Evolutionary conservation across 2,888 invertebrate genomes (phyloP).

Genomic region (Chironomus tentans): DNA sequence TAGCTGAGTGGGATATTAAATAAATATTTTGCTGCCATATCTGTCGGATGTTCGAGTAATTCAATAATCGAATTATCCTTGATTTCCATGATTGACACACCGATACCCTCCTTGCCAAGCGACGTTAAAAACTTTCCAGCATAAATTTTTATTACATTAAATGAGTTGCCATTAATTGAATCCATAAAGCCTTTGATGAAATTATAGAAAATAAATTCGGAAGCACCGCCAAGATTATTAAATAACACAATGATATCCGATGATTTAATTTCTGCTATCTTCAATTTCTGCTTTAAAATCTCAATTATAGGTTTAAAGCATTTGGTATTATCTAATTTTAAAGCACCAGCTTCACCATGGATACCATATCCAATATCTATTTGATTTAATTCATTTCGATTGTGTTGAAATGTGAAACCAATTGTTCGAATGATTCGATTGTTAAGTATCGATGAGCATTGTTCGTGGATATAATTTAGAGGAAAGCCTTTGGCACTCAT

Average conservation of each 20-base stretch:
- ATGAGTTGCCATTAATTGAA: constrained; percentile 28
- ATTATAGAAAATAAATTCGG: constrained; percentile 45
- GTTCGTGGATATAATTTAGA: constrained; percentile 48
- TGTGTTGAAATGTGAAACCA: constrained; percentile 33
- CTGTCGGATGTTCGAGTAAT: constrained; percentile 4
- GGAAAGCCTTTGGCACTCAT: constrained; percentile 54
- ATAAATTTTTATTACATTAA: constrained; percentile 33
- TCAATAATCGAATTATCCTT: constrained; percentile 35
- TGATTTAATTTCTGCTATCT: constrained; percentile 30
- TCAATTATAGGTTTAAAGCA: constrained; percentile 43
- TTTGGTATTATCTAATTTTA: constrained; percentile 42
- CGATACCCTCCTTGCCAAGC: constrained; percentile 67
- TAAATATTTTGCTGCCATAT: background rate
- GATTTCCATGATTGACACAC: constrained; percentile 58
- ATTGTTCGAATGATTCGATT: constrained; percentile 37
- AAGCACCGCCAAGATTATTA: constrained; percentile 70
- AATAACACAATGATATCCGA: constrained; percentile 51
- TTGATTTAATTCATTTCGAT: constrained; percentile 36
- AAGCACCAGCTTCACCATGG: constrained; percentile 49
- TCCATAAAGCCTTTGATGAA: constrained; percentile 28
- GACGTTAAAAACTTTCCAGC: constrained; percentile 58
- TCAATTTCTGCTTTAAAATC: constrained; percentile 44
- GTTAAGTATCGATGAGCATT: constrained; percentile 43
- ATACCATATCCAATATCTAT: constrained; percentile 56
- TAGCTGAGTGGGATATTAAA: constrained; percentile 1